phyloP scores from a whole-genome alignment of 30 jellyfish, hydroid and myxozoan genomes.

The Aurelia sp. region DNA sequence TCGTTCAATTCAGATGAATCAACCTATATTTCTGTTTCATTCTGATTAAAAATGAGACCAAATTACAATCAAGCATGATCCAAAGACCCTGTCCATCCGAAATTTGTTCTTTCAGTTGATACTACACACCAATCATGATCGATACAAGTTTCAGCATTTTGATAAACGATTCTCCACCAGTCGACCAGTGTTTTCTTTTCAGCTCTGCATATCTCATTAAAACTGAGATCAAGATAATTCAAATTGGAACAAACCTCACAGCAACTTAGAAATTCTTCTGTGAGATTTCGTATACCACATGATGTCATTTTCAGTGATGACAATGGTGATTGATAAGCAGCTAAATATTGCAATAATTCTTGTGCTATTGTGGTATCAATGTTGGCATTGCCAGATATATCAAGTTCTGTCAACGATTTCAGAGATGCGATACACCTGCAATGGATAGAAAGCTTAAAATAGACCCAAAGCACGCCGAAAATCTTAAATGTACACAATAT shows the following conservation, averaged over 20 bases:
- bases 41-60: neutral
- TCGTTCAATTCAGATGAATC: neutral
- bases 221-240: constrained; percentile 51
- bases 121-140: constrained; percentile 9
- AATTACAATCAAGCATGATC: no score
- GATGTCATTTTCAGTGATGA: constrained; percentile 45
- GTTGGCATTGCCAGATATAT: constrained; percentile 32
- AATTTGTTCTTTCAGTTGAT: neutral
- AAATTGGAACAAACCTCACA: constrained; percentile 15
- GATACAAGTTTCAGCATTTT: constrained; percentile 2
- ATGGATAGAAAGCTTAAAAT: neutral
- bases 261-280: constrained; percentile 23
- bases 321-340: constrained; percentile 7
- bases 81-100: neutral
- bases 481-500: no score
- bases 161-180: constrained; percentile 12
- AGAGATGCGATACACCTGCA: constrained; percentile 17
- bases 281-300: constrained; percentile 32
- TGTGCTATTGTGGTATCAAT: constrained; percentile 20
- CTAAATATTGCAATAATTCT: constrained; percentile 16
- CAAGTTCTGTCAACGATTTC: constrained; percentile 15
- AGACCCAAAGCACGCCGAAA: no score
- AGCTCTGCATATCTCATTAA: neutral
- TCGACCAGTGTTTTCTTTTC: constrained; percentile 45
- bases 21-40: constrained; percentile 25